A percentile compares a stretch with the other conserved stretches of the same genome.
Conservation (phyloP, 2,113 vertebrate genomes). For the Rutilus rutilus region DNA sequence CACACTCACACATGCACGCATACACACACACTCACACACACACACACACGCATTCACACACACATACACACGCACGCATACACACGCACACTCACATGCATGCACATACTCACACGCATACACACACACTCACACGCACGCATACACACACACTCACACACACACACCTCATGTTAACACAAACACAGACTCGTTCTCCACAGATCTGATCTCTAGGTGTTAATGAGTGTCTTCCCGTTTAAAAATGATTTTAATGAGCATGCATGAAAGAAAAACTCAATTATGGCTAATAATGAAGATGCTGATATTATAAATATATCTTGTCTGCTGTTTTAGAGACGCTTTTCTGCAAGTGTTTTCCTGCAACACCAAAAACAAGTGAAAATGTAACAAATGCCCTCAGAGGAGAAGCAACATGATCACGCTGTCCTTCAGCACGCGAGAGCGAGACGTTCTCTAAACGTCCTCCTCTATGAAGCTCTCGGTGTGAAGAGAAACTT, state of each 20-base stretch:
- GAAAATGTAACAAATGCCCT: neutral
- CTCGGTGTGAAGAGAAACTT: neutral
- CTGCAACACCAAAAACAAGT: neutral
- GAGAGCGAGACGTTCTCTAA: neutral
- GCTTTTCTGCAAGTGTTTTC: neutral
- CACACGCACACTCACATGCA: too few relatives aligned
- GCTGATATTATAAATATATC: neutral
- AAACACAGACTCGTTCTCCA: neutral
- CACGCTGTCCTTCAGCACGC: neutral
- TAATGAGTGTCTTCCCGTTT: neutral
- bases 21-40: too few relatives aligned
- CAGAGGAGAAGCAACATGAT: too few relatives aligned
- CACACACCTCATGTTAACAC: neutral
- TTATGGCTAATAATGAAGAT: neutral
- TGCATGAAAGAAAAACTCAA: neutral
- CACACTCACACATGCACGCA: too few relatives aligned
- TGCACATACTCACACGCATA: fast-evolving
- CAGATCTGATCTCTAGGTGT: neutral
- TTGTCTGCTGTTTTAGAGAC: neutral
- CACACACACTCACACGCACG: neutral
- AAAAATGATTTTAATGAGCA: neutral
- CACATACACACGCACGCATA: too few relatives aligned
- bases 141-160: neutral
- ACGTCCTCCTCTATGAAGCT: neutral
- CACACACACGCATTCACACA: too few relatives aligned